A percentile compares a stretch with the other conserved stretches of the same genome.
phyloP scores from a whole-genome alignment of 2,797 vertebrate species.

The Myotis daubentonii region DNA sequence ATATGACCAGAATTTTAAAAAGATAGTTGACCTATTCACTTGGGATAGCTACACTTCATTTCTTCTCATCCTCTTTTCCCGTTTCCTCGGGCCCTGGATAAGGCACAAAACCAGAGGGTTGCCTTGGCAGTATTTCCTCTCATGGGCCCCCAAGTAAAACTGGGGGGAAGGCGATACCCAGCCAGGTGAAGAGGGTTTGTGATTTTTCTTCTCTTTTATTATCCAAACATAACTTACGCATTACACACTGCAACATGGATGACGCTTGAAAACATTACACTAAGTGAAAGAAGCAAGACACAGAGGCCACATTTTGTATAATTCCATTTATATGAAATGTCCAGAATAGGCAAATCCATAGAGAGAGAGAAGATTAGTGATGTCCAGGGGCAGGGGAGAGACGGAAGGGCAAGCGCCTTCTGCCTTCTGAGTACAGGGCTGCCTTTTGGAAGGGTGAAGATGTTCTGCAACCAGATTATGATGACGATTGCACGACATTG shows the following conservation, averaged over 20 bases:
- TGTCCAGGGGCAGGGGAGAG: background rate
- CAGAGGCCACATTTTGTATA: background rate
- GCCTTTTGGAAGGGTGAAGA: background rate
- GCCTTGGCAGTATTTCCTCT: background rate
- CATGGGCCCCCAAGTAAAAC: background rate
- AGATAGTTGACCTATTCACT: background rate
- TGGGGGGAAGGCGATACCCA: background rate
- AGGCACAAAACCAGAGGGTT: background rate
- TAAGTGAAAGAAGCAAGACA: background rate
- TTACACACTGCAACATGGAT: background rate
- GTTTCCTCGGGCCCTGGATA: background rate
- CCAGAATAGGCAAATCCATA: background rate
- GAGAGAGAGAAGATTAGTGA: background rate
- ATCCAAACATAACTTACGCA: background rate
- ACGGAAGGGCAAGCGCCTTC: fast-evolving
- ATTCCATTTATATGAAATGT: background rate
- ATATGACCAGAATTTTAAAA: background rate
- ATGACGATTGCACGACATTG: background rate
- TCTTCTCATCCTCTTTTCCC: background rate
- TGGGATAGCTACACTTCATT: background rate
- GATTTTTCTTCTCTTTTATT: background rate
- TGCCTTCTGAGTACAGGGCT: background rate
- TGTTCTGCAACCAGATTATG: background rate
- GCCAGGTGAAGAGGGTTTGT: background rate
- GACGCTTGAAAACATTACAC: background rate